Percentiles rank a stretch among this genome's conserved stretches.
Evolutionary conservation across 2,113 vertebrate species (phyloP).

Genomic region (Cryptomyrus ogoouensis): DNA sequence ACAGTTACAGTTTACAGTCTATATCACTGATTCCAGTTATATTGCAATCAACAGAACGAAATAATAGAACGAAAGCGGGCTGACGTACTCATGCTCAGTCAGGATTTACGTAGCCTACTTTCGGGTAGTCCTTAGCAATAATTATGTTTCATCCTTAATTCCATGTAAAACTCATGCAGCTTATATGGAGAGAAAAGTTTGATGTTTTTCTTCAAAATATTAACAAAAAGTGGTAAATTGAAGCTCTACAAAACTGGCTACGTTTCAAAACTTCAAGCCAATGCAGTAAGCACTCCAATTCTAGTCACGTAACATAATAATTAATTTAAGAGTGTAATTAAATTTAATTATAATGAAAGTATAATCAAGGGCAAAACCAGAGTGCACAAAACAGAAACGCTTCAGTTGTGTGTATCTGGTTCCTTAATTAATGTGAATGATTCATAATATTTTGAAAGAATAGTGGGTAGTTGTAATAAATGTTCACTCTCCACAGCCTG

Average conservation of each 20-base stretch:
- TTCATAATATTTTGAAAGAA: conserved; percentile 14
- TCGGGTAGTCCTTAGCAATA: neutral
- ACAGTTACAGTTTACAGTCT: neutral
- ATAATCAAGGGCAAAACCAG: conserved; percentile 14
- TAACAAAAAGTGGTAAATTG: neutral
- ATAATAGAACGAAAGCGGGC: neutral
- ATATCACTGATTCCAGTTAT: neutral
- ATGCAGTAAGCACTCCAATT: neutral
- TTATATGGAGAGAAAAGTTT: neutral
- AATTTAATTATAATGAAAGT: conserved; percentile 8
- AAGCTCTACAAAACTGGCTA: neutral
- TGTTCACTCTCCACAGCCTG: neutral
- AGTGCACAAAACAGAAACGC: conserved; percentile 7
- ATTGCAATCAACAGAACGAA: neutral
- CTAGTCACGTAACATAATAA: neutral
- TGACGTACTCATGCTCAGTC: neutral
- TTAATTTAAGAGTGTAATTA: conserved; percentile 15
- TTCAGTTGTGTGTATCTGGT: neutral
- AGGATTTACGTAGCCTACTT: neutral
- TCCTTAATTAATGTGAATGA: neutral
- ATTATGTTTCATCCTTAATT: neutral
- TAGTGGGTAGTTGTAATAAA: neutral
- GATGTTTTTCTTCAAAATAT: neutral
- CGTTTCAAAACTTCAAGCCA: neutral
- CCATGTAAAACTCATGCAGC: neutral